phyloP scores from a whole-genome alignment of 35 echinoderm and acorn worm species.

The Heliocidaris tuberculata region DNA sequence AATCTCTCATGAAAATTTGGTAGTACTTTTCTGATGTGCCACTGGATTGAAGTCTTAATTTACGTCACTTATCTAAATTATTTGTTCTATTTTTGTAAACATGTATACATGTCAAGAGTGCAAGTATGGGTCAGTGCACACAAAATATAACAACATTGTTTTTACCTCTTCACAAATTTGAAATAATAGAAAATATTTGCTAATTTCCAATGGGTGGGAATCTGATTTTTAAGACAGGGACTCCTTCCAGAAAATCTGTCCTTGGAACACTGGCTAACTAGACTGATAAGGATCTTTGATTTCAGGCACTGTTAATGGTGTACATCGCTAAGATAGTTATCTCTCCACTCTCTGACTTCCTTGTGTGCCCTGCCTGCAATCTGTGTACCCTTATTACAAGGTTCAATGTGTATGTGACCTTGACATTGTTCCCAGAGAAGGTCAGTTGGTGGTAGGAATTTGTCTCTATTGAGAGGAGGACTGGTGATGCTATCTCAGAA shows the following conservation, averaged over 20 bases:
- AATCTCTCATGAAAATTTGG: background rate
- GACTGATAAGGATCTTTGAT: conserved; percentile 28
- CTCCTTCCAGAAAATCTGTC: background rate
- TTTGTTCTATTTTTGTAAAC: background rate
- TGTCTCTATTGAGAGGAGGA: background rate
- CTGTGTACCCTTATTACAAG: background rate
- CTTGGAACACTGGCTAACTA: background rate
- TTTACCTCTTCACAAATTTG: background rate
- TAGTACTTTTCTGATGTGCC: background rate
- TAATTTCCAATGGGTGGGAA: background rate
- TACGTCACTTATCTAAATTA: background rate
- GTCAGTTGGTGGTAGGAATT: conserved; percentile 2
- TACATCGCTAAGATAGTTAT: background rate
- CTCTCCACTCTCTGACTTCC: background rate
- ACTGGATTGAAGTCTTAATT: background rate
- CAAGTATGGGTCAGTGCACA: background rate
- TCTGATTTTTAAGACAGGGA: background rate
- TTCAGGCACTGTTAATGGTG: background rate
- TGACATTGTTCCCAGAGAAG: background rate
- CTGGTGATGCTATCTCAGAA: background rate
- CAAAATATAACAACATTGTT: background rate
- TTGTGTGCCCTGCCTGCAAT: background rate
- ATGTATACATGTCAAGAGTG: background rate
- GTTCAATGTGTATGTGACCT: background rate
- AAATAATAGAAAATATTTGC: background rate